Base-by-base conservation (phyloP, 2,113 vertebrate genomes). In the Gnathonemus longibarbis region DNA sequence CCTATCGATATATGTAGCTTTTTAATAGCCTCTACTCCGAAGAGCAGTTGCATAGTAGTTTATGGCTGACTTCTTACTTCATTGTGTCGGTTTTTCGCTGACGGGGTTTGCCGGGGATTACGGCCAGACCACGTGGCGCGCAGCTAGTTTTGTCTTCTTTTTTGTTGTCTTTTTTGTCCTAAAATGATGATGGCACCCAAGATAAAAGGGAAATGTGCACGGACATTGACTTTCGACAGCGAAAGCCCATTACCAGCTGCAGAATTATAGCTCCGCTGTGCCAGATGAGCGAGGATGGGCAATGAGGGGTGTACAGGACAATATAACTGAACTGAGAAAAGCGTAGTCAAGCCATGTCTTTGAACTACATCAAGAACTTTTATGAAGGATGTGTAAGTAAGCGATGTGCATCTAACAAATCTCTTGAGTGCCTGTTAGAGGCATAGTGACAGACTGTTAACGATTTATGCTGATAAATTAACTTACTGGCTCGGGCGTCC, bases 321-420 rank as follows among this genome's bases (percentile, higher is more conserved):
- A 91, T 62, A 90, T 89, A 91, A 87, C 90, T 70, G 90, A 91
- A 66, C 89, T 49, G 92, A 91, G 91, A 93, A 87, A 93, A 74
- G 77, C 89, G 90, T 93, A 90, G 91, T 88, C 91, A 89, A 92
- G 93, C 91, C 93, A 97, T 96, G 97, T 97, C 96, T 94, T 94
- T 97, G 93, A 97, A 96, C 94, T 97, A 97, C 94, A 96, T 97
- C 94, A 96, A 94, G 93, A 97, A 97, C 94, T 97, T 97, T 96
- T 97, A 96, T 91, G 97, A 97, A 94, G 96, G 97, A 95, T 97
- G 96, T 93, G 97, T 97, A 93, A 97, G 97, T 97, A 96, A 88
- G 21, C 19, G 31, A 52, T 89, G 66, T 48, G 27, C 50, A 50
- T 52, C 2, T n/a, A n/a, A 62, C 42, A 45, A 45, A 62, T 45